Evolutionary conservation across 2,797 vertebrate genomes (phyloP).

Genomic region (Alectoris magna): DNA sequence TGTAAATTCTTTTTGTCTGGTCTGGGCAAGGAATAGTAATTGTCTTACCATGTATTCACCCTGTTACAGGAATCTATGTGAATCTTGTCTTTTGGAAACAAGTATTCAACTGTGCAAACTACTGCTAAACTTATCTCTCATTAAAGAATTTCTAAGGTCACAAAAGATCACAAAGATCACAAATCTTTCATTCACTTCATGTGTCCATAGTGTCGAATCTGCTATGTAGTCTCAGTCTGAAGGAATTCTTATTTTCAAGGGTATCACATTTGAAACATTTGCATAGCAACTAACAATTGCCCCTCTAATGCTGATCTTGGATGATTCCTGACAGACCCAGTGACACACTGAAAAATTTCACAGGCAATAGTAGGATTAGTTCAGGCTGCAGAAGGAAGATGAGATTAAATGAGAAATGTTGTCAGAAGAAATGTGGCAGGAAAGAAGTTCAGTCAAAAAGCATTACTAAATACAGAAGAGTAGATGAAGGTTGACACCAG

Average conservation of each 20-base stretch:
- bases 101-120: background rate
- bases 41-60: background rate
- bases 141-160: background rate
- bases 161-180: background rate
- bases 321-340: conserved; percentile 9
- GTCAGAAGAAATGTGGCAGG: conserved; percentile 16
- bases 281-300: background rate
- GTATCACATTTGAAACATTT: background rate
- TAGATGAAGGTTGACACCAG: conserved; percentile 49
- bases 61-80: background rate
- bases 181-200: background rate
- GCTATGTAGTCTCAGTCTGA: background rate
- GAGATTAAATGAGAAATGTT: conserved; percentile 58
- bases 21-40: background rate
- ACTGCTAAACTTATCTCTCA: background rate
- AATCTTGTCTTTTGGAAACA: background rate
- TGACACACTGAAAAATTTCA: background rate
- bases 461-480: conserved; percentile 39
- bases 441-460: conserved; percentile 55
- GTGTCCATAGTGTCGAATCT: background rate
- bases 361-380: conserved; percentile 37
- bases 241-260: background rate
- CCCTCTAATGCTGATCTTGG: background rate
- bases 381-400: conserved; percentile 48
- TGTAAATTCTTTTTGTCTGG: background rate